phyloP scores from a whole-genome alignment of 2,797 vertebrate species.

The Sus cebifrons region DNA sequence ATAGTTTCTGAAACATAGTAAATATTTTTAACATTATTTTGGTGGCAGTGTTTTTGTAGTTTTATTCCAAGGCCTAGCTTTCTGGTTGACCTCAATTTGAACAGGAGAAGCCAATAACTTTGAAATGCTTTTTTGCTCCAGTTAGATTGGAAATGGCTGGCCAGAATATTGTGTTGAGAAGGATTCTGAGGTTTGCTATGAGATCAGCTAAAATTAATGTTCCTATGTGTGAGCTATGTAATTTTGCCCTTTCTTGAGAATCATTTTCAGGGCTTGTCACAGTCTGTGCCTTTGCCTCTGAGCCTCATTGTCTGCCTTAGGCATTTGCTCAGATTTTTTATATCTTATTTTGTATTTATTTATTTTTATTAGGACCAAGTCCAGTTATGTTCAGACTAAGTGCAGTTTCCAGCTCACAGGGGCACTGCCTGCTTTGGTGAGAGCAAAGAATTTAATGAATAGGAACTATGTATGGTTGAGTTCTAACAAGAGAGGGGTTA shows the following conservation, averaged over 20 bases:
- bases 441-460: slow-evolving; percentile 63
- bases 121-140: background rate
- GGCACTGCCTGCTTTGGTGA: slow-evolving; percentile 39
- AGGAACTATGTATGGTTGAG: slow-evolving; percentile 26
- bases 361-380: slow-evolving; percentile 48
- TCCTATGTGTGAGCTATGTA: background rate
- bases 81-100: background rate
- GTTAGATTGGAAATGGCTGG: slow-evolving; percentile 4
- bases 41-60: background rate
- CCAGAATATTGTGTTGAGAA: background rate
- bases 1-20: slow-evolving; percentile 14
- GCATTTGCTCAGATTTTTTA: slow-evolving; percentile 11
- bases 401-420: background rate
- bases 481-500: slow-evolving; percentile 69
- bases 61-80: background rate
- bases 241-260: background rate
- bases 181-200: background rate
- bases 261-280: background rate
- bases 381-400: slow-evolving; percentile 43
- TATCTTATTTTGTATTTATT: too few species aligned
- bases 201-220: background rate
- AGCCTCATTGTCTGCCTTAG: background rate
- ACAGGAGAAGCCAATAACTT: background rate
- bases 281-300: background rate
- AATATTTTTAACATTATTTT: background rate